phyloP scores from a whole-genome alignment of 2,113 vertebrate species.

The Poeciliopsis retropinna region DNA sequence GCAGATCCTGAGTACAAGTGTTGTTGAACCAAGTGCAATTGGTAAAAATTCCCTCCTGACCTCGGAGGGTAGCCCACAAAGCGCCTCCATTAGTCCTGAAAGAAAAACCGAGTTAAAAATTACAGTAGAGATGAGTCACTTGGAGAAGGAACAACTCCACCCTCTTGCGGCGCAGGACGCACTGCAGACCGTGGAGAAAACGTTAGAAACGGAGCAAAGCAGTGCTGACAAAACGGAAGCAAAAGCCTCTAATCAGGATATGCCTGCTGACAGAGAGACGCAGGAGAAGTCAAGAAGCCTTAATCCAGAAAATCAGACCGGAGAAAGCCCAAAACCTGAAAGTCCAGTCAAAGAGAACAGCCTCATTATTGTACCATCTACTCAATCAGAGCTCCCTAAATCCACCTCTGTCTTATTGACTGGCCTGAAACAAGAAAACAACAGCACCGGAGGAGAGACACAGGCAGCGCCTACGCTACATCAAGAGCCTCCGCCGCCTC shows the following conservation, averaged over 20 bases:
- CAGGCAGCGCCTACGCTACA: constrained; percentile 15
- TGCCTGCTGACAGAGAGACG: constrained; percentile 1
- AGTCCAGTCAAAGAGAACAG: constrained; percentile 26
- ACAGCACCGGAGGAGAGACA: constrained; percentile 2
- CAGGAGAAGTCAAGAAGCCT: constrained; percentile 28
- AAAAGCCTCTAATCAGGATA: constrained; percentile 29
- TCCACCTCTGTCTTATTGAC: constrained; percentile 19
- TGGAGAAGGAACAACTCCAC: constrained; percentile 31
- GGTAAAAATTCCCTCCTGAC: constrained; percentile 29
- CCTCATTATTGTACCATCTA: not conserved
- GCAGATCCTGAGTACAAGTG: constrained; percentile 4
- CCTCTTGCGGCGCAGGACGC: constrained; percentile 5
- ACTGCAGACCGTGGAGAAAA: constrained; percentile 14
- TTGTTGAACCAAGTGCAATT: constrained; percentile 22
- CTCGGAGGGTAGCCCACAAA: constrained; percentile 6
- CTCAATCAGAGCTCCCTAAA: constrained; percentile 19
- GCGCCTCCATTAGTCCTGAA: constrained; percentile 21
- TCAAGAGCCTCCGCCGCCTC: constrained; percentile 21
- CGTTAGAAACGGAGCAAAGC: constrained; percentile 21
- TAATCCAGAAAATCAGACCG: constrained; percentile 11
- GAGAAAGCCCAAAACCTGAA: constrained; percentile 28
- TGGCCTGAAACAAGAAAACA: constrained; percentile 22
- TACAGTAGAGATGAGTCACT: constrained; percentile 30
- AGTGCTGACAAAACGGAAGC: constrained; percentile 13
- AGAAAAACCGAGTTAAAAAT: constrained; percentile 27